A percentile compares a stretch with the other conserved stretches of the same genome.
Conservation (phyloP, 2,113 vertebrate genomes). For the Serinus canaria region DNA sequence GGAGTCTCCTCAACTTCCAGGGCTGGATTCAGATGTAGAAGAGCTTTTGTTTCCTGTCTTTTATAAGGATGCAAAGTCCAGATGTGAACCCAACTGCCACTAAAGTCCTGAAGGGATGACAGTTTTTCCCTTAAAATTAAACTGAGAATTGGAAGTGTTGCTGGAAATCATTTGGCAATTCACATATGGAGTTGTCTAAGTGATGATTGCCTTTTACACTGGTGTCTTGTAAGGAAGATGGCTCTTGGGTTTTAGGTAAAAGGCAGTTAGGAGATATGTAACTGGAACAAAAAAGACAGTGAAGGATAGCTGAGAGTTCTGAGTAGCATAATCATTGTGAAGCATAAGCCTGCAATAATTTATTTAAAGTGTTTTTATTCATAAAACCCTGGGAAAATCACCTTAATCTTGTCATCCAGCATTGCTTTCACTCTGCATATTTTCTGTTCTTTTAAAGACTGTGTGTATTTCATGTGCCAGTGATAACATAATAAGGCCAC, state of each 20-base stretch:
- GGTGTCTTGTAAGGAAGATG: background rate
- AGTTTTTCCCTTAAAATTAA: background rate
- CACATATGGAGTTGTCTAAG: background rate
- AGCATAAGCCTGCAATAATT: background rate
- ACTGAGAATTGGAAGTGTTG: background rate
- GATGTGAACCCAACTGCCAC: background rate
- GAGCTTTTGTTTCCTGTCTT: background rate
- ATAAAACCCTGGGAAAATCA: background rate
- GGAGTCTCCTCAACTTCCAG: background rate
- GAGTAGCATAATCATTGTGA: background rate
- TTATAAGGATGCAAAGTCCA: background rate
- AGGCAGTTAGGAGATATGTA: background rate
- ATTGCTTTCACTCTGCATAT: background rate
- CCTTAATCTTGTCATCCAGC: background rate
- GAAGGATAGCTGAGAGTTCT: background rate
- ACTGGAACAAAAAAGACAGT: background rate
- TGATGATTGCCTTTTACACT: background rate
- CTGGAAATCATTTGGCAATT: background rate
- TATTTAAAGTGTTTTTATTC: background rate
- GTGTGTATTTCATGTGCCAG: background rate
- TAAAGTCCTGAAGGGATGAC: background rate
- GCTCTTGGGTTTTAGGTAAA: background rate
- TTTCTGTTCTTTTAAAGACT: background rate
- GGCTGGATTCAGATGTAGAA: background rate
- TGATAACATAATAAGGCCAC: slow-evolving; percentile 32